Percentiles rank a stretch among this genome's conserved stretches.
Evolutionary conservation across 1,140 invertebrate genomes (phyloP).

Genomic region (Spodoptera frugiperda): DNA sequence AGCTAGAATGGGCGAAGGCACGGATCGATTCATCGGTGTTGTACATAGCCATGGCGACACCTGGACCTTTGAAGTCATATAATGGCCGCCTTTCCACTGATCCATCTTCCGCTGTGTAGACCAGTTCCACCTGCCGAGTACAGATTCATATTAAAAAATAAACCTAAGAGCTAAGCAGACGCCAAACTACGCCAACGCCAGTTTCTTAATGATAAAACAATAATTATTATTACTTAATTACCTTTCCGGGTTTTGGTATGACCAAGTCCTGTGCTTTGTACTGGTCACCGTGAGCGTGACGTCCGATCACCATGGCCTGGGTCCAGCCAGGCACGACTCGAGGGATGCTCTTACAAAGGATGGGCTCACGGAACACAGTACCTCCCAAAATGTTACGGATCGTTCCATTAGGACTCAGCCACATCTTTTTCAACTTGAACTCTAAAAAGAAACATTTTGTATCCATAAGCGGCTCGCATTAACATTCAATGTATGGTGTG

Average conservation of each 20-base stretch:
- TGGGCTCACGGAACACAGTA: slow-evolving; percentile 96
- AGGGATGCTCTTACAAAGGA: slow-evolving; percentile 95
- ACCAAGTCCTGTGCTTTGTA: slow-evolving; percentile 96
- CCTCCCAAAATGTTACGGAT: slow-evolving; percentile 96
- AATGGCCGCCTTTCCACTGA: slow-evolving; percentile 86
- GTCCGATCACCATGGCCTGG: slow-evolving; percentile 93
- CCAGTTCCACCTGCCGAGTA: slow-evolving; percentile 87
- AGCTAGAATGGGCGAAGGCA: slow-evolving; percentile 94
- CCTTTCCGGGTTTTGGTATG: slow-evolving; percentile 90
- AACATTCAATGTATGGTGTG: background rate
- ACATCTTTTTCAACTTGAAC: slow-evolving; percentile 97
- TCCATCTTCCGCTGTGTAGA: slow-evolving; percentile 89
- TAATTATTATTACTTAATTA: slow-evolving; percentile 57
- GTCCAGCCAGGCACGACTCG: slow-evolving; percentile 95
- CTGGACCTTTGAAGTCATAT: slow-evolving; percentile 91
- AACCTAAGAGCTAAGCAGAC: no score
- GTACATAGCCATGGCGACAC: slow-evolving; percentile 95
- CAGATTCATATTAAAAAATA: background rate
- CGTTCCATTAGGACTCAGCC: slow-evolving; percentile 96
- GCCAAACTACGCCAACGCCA: no score
- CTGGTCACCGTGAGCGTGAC: slow-evolving; percentile 96
- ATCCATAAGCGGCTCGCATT: background rate
- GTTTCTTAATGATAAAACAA: background rate
- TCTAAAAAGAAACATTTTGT: slow-evolving; percentile 85
- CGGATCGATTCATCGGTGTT: slow-evolving; percentile 95